Percentiles rank a stretch among this genome's conserved stretches.
Evolutionary conservation across 2,888 invertebrate genomes (phyloP).

Genomic region (Nomada fucata): DNA sequence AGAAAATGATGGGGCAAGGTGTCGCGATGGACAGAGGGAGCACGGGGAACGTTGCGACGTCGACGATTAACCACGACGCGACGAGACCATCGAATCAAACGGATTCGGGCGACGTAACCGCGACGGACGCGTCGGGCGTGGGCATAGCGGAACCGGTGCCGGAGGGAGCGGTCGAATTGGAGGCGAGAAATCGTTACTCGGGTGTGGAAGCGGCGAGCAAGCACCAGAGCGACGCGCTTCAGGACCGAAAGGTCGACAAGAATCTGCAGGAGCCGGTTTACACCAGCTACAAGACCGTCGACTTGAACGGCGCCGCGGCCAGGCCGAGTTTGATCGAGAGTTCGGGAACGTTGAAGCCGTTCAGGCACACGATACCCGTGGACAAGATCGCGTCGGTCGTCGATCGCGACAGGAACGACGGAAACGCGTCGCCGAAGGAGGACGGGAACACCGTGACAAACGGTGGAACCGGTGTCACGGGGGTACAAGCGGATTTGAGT

Average conservation of each 20-base stretch:
- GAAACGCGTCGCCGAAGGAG: neutral
- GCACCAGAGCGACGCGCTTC: conserved; percentile 55
- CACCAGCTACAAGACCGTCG: conserved; percentile 81
- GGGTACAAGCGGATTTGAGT: neutral
- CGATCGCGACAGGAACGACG: conserved; percentile 16
- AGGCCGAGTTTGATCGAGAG: conserved; percentile 79
- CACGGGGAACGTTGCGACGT: neutral
- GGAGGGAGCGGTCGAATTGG: conserved; percentile 78
- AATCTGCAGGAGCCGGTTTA: conserved; percentile 74
- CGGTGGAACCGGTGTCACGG: neutral
- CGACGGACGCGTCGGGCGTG: conserved; percentile 73
- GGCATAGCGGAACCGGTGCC: conserved; percentile 83
- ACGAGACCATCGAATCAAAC: conserved; percentile 1
- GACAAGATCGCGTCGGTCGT: conserved; percentile 79
- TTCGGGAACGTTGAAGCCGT: conserved; percentile 80
- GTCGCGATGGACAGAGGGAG: neutral
- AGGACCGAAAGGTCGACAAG: conserved; percentile 67
- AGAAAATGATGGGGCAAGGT: neutral
- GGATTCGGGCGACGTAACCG: conserved; percentile 25
- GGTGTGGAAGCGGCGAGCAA: conserved; percentile 68
- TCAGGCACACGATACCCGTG: conserved; percentile 82
- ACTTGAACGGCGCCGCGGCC: conserved; percentile 76
- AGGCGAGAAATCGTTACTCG: conserved; percentile 76
- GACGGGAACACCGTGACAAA: conserved; percentile 13
- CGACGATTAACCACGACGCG: neutral